These are phyloP conservation scores for Euwallacea similis DNA, from an alignment of 1,140 invertebrate genomes.

Conservation along the genomic window DNA sequence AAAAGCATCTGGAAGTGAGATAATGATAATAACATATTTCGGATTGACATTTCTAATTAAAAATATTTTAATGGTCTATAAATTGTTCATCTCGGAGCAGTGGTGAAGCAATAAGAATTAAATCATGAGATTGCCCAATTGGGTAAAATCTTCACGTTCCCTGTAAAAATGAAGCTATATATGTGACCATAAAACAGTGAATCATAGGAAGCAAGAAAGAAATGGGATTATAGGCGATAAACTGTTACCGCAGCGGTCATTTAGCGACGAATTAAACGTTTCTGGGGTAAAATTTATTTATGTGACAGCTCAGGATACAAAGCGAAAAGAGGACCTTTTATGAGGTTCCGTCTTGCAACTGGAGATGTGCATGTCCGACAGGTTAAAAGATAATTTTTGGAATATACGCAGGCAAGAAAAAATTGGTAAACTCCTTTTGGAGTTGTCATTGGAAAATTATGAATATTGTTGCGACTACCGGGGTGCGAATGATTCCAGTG, in stretches of 20 bases:
- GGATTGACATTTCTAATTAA: too few relatives aligned
- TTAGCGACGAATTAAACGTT: conserved; percentile 37
- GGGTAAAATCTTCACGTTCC: conserved; percentile 36
- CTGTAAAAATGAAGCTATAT: conserved; percentile 34
- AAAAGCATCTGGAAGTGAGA: neutral
- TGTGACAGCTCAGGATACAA: conserved; percentile 19
- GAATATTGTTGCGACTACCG: too few relatives aligned
- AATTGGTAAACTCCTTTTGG: too few relatives aligned
- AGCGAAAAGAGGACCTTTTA: conserved; percentile 29
- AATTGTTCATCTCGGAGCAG: too few relatives aligned
- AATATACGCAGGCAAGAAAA: too few relatives aligned
- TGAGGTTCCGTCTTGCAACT: neutral
- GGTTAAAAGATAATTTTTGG: too few relatives aligned
- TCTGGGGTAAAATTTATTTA: conserved; percentile 37
- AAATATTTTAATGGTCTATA: too few relatives aligned
- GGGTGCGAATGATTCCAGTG: too few relatives aligned
- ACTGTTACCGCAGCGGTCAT: conserved; percentile 37
- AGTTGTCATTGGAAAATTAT: too few relatives aligned
- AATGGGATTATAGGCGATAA: conserved; percentile 35
- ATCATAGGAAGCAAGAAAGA: conserved; percentile 34
- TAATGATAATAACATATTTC: too few relatives aligned
- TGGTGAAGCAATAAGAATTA: conserved; percentile 13
- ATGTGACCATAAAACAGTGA: conserved; percentile 37
- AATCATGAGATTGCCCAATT: conserved; percentile 24
- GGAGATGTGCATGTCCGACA: too few relatives aligned